Evolutionary conservation across 2,888 invertebrate genomes (phyloP).

Genomic region (Lasiommata megera): DNA sequence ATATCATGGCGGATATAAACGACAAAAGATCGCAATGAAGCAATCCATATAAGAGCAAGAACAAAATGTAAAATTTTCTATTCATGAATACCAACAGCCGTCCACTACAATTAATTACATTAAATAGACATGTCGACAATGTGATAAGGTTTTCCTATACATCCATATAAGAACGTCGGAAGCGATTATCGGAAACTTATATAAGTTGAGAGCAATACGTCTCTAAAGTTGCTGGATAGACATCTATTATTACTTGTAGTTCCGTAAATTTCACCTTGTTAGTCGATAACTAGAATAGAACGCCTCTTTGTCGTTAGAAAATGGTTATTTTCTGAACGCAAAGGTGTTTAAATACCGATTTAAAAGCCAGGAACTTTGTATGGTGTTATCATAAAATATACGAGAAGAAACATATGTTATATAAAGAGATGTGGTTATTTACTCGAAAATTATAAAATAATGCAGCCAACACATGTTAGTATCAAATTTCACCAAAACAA

Average conservation of each 20-base stretch:
- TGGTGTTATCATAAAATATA: too few relatives aligned
- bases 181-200: slow-evolving; percentile 39
- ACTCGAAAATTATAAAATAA: too few relatives aligned
- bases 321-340: not conserved
- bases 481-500: too few relatives aligned
- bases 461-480: too few relatives aligned
- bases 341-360: not conserved
- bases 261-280: slow-evolving; percentile 31
- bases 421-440: too few relatives aligned
- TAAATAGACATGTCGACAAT: slow-evolving; percentile 20
- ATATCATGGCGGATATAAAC: not conserved
- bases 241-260: slow-evolving; percentile 19
- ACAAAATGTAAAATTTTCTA: not conserved
- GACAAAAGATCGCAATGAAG: not conserved
- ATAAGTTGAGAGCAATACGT: slow-evolving; percentile 26
- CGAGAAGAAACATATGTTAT: too few relatives aligned
- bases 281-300: not conserved
- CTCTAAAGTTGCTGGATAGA: slow-evolving; percentile 14
- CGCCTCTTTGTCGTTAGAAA: not conserved
- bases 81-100: slow-evolving; percentile 5
- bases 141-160: slow-evolving; percentile 50
- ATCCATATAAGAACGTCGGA: slow-evolving; percentile 55
- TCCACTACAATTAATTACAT: not conserved
- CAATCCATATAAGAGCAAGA: not conserved
- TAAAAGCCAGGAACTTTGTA: too few relatives aligned